Evolutionary conservation across 1,140 invertebrate species (phyloP).

Genomic region (Watersipora subatra): DNA sequence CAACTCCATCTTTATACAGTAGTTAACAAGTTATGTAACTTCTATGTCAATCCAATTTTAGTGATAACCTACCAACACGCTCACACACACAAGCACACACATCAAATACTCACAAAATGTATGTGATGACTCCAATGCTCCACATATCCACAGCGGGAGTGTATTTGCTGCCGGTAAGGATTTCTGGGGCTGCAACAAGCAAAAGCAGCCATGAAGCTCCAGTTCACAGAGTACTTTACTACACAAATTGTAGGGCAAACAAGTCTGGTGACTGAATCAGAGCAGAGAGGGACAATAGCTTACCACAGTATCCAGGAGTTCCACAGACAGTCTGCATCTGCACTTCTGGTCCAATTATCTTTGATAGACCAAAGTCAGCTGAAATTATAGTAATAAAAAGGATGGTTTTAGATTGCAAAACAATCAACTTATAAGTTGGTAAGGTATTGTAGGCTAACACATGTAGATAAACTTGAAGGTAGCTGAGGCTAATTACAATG

Average conservation of each 20-base stretch:
- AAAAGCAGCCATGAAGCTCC: too few relatives aligned
- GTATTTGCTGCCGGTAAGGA: slow-evolving; percentile 80
- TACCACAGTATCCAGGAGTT: slow-evolving; percentile 41
- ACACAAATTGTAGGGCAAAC: too few relatives aligned
- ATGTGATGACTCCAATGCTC: slow-evolving; percentile 62
- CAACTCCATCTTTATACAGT: too few relatives aligned
- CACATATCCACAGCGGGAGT: slow-evolving; percentile 94
- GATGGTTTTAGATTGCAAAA: slow-evolving; percentile 11
- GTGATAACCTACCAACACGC: too few relatives aligned
- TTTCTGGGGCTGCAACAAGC: slow-evolving; percentile 59
- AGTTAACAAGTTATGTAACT: too few relatives aligned
- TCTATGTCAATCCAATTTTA: too few relatives aligned
- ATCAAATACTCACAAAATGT: slow-evolving; percentile 43
- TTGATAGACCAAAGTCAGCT: slow-evolving; percentile 44
- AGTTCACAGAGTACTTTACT: too few relatives aligned
- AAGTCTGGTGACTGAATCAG: too few relatives aligned
- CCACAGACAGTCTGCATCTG: slow-evolving; percentile 40
- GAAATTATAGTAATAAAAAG: slow-evolving; percentile 8
- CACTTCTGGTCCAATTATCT: slow-evolving; percentile 29
- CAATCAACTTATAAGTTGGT: neutral
- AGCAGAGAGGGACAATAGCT: too few relatives aligned
- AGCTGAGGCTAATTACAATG: neutral
- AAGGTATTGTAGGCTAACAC: neutral
- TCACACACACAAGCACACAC: too few relatives aligned
- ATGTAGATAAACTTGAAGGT: neutral